Base-by-base conservation (phyloP, 2,888 invertebrate species). In the Leptothorax acervorum region DNA sequence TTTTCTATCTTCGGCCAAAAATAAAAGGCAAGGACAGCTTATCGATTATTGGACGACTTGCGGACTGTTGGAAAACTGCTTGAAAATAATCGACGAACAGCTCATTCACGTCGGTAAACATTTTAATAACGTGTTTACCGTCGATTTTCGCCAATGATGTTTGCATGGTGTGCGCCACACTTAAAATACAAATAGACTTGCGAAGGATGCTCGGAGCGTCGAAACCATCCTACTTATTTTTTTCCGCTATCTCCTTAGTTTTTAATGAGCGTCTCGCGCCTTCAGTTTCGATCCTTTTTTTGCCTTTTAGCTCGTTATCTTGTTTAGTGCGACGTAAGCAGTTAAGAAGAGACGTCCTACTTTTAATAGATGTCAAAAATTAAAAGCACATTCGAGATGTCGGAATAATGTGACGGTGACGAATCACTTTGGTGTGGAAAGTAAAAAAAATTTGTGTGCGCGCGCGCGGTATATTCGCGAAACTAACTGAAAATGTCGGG, bases 241-340 rank as follows among this genome's bases (percentile, higher is more conserved):
- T 57, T 86, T 73, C 83, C 82, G 35, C 57, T 63, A 51, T 76
- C 62, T 35, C 76, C 71, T 86, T 90, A 89, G 87, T 90, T 90
- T 90, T 89, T 89, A 89, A 89, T 86, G 90, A 90, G 84, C 82
- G 70, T 78, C 78, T 79, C 82, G 53, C 84, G 68, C 53, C 9
- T 39, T 51, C 79, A 68, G 74, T 89, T 83, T 62, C 63, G 18
- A 31, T 48, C 39, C 76, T 51, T 51, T 60, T 74, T 57, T 39
- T 48, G 62, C 9, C 62, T 86, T 84, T 82, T 63, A 55, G 15
- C 88, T 89, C 87, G 85, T 88, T 87, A 89, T 85, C 87, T 87
- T 89, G 87, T 89, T 89, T 89, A 87, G 60, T 28, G 84, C 84
- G 71, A 82, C 87, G 84, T 78, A 83, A 87, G 82, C 83, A 82